Evolutionary conservation across 2,888 invertebrate species (phyloP).

Genomic region (Cryptus viduatorius): DNA sequence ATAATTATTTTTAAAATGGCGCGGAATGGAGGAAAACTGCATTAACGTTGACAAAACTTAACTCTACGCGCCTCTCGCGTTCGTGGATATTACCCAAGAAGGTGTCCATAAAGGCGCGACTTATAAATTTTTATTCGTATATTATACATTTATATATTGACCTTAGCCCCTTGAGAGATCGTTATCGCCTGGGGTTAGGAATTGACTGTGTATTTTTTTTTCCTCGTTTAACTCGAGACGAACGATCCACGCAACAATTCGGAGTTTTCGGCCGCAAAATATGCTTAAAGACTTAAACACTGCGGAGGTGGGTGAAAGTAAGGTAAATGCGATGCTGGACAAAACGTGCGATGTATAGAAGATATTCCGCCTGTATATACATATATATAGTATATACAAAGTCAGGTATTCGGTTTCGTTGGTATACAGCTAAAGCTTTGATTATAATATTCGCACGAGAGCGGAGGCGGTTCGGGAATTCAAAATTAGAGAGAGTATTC

Average conservation of each 20-base stretch:
- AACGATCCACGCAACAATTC: not conserved
- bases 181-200: constrained; percentile 21
- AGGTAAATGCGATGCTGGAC: not conserved
- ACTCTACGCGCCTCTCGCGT: not conserved
- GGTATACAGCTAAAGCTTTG: not conserved
- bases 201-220: not conserved
- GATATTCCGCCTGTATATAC: not conserved
- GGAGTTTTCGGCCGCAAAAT: not conserved
- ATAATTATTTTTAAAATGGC: not conserved
- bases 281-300: not conserved
- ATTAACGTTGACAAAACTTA: not conserved
- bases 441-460: constrained; percentile 27
- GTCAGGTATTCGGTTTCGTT: not conserved
- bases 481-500: constrained; percentile 40
- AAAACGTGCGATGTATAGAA: not conserved
- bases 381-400: not conserved
- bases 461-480: constrained; percentile 27
- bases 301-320: not conserved
- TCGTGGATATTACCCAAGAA: not conserved
- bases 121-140: constrained; percentile 10
- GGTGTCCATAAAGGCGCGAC: constrained; percentile 10
- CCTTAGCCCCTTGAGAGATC: not conserved
- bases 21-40: not conserved
- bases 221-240: not conserved
- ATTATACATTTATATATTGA: not conserved